phyloP scores from a whole-genome alignment of 2,113 vertebrate genomes.

The Progne subis region DNA sequence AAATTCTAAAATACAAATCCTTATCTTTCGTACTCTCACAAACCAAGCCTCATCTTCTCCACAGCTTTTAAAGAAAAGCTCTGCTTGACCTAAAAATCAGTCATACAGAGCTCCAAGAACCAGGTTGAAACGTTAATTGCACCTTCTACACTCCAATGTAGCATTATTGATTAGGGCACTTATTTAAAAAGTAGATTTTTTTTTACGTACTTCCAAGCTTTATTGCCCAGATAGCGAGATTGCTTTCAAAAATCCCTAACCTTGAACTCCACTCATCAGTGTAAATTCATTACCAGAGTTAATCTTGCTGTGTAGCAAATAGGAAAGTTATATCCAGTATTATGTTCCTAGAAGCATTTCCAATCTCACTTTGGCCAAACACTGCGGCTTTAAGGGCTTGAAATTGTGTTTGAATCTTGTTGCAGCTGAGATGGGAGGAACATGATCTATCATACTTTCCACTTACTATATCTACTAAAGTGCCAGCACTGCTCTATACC shows the following conservation, averaged over 20 bases:
- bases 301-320: not conserved
- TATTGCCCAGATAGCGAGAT: not conserved
- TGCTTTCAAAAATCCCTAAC: not conserved
- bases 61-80: not conserved
- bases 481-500: not conserved
- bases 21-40: not conserved
- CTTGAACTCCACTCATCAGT: not conserved
- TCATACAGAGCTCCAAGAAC: not conserved
- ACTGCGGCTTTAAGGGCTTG: not conserved
- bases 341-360: not conserved
- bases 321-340: not conserved
- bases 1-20: not conserved
- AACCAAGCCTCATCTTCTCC: not conserved
- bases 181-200: not conserved
- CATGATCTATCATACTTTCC: not conserved
- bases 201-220: not conserved
- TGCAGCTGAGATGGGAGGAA: not conserved
- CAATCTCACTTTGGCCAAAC: not conserved
- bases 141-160: not conserved
- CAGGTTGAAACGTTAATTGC: not conserved
- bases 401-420: not conserved
- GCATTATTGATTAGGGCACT: not conserved
- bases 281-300: not conserved
- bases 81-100: not conserved
- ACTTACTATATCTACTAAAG: not conserved